phyloP scores from a whole-genome alignment of 2,797 vertebrate genomes.

The Podarcis siculus region DNA sequence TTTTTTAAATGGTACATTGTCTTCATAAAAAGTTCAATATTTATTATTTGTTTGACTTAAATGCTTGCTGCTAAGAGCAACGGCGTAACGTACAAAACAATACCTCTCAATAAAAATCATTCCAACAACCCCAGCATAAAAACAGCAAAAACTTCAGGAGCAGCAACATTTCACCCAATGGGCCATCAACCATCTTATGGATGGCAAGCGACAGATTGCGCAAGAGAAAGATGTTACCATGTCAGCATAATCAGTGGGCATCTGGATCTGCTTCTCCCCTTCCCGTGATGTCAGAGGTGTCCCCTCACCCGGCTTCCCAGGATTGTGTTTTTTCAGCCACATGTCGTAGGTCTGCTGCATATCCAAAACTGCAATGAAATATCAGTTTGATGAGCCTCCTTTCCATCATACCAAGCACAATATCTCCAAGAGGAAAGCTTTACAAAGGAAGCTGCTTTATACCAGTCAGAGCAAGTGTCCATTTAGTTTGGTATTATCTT shows the following conservation, averaged over 20 bases:
- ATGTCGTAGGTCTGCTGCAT: conserved; percentile 93
- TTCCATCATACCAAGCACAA: background rate
- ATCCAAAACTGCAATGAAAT: conserved; percentile 82
- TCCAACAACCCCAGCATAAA: background rate
- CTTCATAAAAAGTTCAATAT: background rate
- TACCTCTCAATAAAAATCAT: background rate
- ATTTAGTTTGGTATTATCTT: background rate
- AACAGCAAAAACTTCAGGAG: background rate
- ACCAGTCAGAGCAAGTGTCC: background rate
- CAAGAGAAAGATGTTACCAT: conserved; percentile 78
- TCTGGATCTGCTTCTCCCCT: conserved; percentile 90
- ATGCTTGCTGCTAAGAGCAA: too few relatives aligned
- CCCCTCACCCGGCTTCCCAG: conserved; percentile 81
- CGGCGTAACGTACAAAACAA: too few relatives aligned
- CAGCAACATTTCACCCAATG: too few relatives aligned
- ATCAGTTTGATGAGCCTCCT: background rate
- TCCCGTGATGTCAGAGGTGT: conserved; percentile 71
- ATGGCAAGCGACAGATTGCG: background rate
- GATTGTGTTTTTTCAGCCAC: conserved; percentile 84
- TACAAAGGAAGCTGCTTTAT: background rate
- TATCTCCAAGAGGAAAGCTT: background rate
- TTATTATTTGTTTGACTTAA: background rate
- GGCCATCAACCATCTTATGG: too few relatives aligned
- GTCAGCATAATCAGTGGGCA: conserved; percentile 95
- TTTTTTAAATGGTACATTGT: background rate